Base-by-base conservation (phyloP, 2,888 invertebrate species). In the Caenorhabditis sulstoni region DNA sequence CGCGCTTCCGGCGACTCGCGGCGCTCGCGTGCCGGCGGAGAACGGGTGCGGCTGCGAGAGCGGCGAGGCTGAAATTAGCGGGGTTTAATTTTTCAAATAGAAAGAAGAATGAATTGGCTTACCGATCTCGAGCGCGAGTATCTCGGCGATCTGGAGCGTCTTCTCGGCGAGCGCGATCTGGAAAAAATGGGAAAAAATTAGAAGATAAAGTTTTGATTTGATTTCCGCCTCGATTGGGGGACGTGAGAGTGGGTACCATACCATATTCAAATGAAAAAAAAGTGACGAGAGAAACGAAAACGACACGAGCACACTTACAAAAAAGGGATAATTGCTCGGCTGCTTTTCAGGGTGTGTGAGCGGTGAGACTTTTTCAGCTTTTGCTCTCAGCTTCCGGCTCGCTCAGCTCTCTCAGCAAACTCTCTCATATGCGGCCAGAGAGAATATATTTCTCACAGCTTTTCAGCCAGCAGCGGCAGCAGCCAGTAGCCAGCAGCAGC, bases 91-190 rank as follows among this genome's bases (percentile, higher is more conserved):
- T 20, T 16, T 22, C 4, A 44, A 61, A 45, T 41, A 18, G 16
- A 12, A 5, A 29, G 4, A 7, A 29, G 5, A 12, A 7, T 37
- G 47, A 52, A 12, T 14, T 7, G 22, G 67, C 79, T 53, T 59
- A 81, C 81, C 55, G 81, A 81, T 55, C 75, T 57, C 12, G 81
- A 81, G 18, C 83, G 62, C 8, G 83, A 83, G n/a, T 82, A 78
- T 22, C 78, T 62, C 45, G 83, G 83, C 35, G 81, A 79, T 57
- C 81, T 59, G 22, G 83, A 84, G 49, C 82, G 79, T 49, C 81
- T 71, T 53, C 81, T 70, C 9, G 71, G 79, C 18, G 65, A 68
- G 11, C 74, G 75, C 1, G 79, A 76, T 55, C 80, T 71, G 55
- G 47, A 61, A 71, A 71, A 61, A 47, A n/a, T 41, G 14, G 3